These are phyloP conservation scores for Pristionchus entomophagus DNA, from an alignment of 2,888 invertebrate species.

Conservation along the genomic window DNA sequence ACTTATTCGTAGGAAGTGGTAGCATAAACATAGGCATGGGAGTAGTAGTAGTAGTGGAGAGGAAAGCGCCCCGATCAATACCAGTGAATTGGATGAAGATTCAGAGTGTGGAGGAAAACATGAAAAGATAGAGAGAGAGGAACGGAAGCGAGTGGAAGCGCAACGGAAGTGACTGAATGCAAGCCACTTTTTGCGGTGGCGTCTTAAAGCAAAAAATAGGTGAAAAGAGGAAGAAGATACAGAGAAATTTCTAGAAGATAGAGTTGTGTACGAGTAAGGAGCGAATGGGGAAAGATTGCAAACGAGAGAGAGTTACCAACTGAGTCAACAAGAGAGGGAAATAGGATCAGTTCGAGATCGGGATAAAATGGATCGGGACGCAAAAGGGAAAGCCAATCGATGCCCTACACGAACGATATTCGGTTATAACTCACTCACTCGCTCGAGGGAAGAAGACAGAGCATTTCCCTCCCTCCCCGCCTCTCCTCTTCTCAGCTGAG, in stretches of 20 bases:
- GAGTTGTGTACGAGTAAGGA: slow-evolving; percentile 18
- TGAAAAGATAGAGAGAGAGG: slow-evolving; percentile 3
- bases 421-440: slow-evolving; percentile 7
- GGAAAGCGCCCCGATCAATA: not conserved
- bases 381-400: slow-evolving; percentile 35
- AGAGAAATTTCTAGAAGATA: not conserved
- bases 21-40: slow-evolving; percentile 26
- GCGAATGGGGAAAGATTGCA: not conserved
- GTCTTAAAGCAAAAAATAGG: not conserved
- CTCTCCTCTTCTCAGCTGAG: slow-evolving; percentile 33
- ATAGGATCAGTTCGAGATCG: not conserved
- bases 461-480: not conserved
- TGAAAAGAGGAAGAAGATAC: not conserved
- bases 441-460: slow-evolving; percentile 11
- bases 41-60: not conserved
- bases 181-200: not conserved
- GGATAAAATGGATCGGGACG: not conserved
- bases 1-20: not conserved
- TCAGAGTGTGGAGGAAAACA: slow-evolving; percentile 2
- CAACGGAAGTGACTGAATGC: not conserved
- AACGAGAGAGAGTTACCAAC: slow-evolving; percentile 7
- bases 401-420: not conserved
- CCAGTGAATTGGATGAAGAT: slow-evolving; percentile 31
- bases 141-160: not conserved
- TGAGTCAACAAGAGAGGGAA: slow-evolving; percentile 5